Evolutionary conservation across 92 coral and sea anemone genomes (phyloP), one percentile per base, ranked within the genome.

Genomic region (Galaxea fascicularis): DNA sequence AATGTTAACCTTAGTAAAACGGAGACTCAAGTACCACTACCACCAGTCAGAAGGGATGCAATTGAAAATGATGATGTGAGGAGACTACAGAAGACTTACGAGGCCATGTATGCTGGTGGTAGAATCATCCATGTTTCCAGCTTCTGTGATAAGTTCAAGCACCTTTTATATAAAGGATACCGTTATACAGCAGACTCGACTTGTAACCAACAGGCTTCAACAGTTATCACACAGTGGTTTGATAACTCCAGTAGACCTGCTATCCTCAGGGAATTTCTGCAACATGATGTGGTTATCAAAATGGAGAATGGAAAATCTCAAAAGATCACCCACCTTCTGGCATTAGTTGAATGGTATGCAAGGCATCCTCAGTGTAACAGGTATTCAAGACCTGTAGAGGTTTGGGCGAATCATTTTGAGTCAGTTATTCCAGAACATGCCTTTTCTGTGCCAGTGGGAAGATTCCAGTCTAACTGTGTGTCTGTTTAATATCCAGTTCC

Each of bases 311-410:
- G 82, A 4, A 87, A 87, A 24, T 30, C 67, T 25, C 54, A 47
- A 57, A 66, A 57, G 39, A 53, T 88, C 44, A 88, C 87, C 29
- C 84, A 88, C 71, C n/a, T 82, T 53, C 82, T 88, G 21, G 91
- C 91, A 21, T 44, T 66, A 65, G 91, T 88, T 20, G 87, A 82
- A 24, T 88, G 91, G 91, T 77, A 64, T n/a, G 72, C 35, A 17
- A 76, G 46, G 39, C 88, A 88, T 53, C 79, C 88, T 26, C 68
- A 78, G 63, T 41, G 59, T 27, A 73, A 64, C 75, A 65, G 82
- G 35, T 88, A 66, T 57, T 83, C 87, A 18, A 72, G 52, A 20
- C 91, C 91, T 24, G 71, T 88, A 25, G 77, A 82, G 28, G 74
- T 88, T 16, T 88, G 88, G 91, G 49, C 73, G n/a, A 22, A 41